phyloP scores from a whole-genome alignment of 2,888 invertebrate genomes.

The Polydrusus cervinus region DNA sequence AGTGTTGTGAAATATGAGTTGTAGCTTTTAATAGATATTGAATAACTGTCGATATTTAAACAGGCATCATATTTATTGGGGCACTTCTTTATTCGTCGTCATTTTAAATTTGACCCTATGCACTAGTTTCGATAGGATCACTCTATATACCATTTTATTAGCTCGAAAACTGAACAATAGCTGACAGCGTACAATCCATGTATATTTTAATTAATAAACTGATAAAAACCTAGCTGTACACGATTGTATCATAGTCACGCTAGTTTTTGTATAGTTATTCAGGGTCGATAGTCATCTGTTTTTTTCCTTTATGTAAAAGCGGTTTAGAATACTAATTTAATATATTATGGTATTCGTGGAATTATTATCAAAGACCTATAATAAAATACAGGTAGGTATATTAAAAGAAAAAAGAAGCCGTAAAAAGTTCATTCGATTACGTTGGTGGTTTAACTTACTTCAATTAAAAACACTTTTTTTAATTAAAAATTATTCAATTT shows the following conservation, averaged over 20 bases:
- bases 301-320: slow-evolving; percentile 1
- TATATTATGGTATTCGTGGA: slow-evolving; percentile 10
- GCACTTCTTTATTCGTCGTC: too few species aligned
- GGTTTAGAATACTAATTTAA: slow-evolving; percentile 16
- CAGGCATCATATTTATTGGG: too few species aligned
- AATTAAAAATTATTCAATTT: too few species aligned
- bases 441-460: too few species aligned
- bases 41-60: too few species aligned
- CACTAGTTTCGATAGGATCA: too few species aligned
- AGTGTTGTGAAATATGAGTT: too few species aligned
- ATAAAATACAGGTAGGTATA: neutral
- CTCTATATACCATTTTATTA: neutral
- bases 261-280: slow-evolving; percentile 13
- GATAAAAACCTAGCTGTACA: slow-evolving; percentile 13
- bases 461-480: too few species aligned
- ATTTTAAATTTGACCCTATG: too few species aligned
- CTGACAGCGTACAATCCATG: slow-evolving; percentile 11
- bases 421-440: too few species aligned
- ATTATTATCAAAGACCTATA: slow-evolving; percentile 10
- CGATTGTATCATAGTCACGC: slow-evolving; percentile 17
- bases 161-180: neutral
- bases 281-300: slow-evolving; percentile 10
- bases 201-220: slow-evolving; percentile 22
- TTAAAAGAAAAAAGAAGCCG: neutral
- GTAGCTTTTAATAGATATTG: too few species aligned